Conservation (phyloP, 2,797 vertebrate genomes). For the Corythornis leucogaster region DNA sequence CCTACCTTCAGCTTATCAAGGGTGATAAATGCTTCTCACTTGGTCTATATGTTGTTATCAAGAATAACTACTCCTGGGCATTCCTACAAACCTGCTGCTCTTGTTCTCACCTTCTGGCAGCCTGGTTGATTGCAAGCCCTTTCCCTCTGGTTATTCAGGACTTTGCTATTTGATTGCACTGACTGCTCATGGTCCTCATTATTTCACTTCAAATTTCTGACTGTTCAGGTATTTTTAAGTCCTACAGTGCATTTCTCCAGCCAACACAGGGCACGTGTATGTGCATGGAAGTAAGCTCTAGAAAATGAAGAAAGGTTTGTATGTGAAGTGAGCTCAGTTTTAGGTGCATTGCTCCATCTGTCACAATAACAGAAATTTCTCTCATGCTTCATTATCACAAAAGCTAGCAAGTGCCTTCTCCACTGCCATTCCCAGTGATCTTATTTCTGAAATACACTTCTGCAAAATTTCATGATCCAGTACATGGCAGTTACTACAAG, state of each 20-base stretch:
- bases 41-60: not conserved
- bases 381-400: not conserved
- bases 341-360: not conserved
- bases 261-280: not conserved
- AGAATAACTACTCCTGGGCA: not conserved
- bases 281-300: not conserved
- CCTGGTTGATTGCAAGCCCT: not conserved
- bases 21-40: slow-evolving; percentile 11
- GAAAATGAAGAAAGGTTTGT: not conserved
- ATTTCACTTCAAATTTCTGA: not conserved
- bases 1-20: not conserved
- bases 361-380: not conserved
- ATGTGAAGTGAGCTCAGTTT: not conserved
- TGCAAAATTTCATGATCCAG: not conserved
- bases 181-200: not conserved
- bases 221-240: not conserved
- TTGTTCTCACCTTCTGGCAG: not conserved
- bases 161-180: not conserved
- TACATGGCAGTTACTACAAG: not conserved
- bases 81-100: not conserved
- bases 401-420: not conserved
- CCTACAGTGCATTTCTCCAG: not conserved
- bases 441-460: not conserved
- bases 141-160: not conserved
- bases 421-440: not conserved